Percentiles rank a stretch among this genome's conserved stretches.
Conservation (phyloP, 2,797 vertebrate species). For the Helarctos malayanus region DNA sequence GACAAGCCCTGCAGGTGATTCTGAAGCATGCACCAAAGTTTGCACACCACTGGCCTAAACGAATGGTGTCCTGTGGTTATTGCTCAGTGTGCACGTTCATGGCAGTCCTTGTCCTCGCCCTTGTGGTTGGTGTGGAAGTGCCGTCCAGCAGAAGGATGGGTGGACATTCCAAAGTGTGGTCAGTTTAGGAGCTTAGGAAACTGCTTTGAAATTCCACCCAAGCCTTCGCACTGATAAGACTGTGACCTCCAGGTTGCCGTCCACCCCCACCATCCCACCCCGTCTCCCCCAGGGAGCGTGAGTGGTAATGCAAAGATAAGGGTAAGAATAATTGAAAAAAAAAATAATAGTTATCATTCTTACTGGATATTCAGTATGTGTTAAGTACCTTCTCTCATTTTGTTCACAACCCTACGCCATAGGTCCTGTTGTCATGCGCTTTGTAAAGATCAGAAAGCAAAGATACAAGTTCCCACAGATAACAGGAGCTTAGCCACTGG, state of each 20-base stretch:
- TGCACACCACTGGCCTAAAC: too few species aligned
- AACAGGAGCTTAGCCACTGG: rapidly evolving
- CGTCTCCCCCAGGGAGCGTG: neutral
- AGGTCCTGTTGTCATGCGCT: neutral
- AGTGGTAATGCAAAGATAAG: rapidly evolving
- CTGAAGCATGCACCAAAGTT: rapidly evolving
- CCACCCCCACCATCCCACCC: too few species aligned
- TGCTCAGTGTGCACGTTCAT: rapidly evolving
- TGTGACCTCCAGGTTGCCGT: neutral
- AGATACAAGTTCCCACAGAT: neutral
- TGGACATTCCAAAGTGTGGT: neutral
- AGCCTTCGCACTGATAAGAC: neutral
- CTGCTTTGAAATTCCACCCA: neutral
- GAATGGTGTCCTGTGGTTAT: neutral
- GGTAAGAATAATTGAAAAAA: neutral
- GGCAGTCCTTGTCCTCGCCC: too few species aligned
- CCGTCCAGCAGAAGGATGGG: neutral
- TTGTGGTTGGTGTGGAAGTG: neutral
- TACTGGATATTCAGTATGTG: neutral
- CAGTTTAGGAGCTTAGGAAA: neutral
- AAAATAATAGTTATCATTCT: rapidly evolving
- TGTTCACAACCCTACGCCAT: neutral
- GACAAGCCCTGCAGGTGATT: rapidly evolving
- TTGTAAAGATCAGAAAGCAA: neutral
- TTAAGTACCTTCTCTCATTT: neutral